Conservation (phyloP, 2,113 vertebrate species). For the Morphnarchus princeps region DNA sequence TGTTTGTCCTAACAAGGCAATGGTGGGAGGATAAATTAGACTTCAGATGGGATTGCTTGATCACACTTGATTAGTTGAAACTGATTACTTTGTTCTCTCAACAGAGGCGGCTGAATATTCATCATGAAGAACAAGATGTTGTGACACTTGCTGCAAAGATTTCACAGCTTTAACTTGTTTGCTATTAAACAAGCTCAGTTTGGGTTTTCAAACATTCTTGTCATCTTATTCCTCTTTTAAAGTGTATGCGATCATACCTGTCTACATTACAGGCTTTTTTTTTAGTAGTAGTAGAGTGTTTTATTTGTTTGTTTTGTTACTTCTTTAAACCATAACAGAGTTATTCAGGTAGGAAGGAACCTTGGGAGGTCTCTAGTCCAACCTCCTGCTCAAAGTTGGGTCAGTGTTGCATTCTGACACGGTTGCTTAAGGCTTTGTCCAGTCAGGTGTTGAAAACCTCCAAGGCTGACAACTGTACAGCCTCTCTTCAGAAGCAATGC, state of each 20-base stretch:
- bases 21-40: not conserved
- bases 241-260: not conserved
- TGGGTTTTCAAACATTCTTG: conserved; percentile 5
- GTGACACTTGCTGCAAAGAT: not conserved
- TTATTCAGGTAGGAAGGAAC: not conserved
- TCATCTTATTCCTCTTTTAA: not conserved
- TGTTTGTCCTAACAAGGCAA: not conserved
- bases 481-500: not conserved
- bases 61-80: not conserved
- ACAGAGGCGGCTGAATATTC: conserved; percentile 81
- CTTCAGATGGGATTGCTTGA: not conserved
- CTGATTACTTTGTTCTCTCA: conserved; percentile 22
- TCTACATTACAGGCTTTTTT: not conserved
- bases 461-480: not conserved
- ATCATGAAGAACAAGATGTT: not conserved
- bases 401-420: not conserved
- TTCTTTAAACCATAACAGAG: not conserved
- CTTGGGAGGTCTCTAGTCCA: not conserved
- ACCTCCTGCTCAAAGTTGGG: not conserved
- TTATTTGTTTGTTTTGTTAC: not conserved
- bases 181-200: conserved; percentile 31
- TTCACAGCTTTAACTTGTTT: conserved; percentile 17
- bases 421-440: not conserved
- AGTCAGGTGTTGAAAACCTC: not conserved
- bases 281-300: not conserved